Base-by-base conservation (phyloP, 2,797 vertebrate genomes). In the Trematomus bernacchii region DNA sequence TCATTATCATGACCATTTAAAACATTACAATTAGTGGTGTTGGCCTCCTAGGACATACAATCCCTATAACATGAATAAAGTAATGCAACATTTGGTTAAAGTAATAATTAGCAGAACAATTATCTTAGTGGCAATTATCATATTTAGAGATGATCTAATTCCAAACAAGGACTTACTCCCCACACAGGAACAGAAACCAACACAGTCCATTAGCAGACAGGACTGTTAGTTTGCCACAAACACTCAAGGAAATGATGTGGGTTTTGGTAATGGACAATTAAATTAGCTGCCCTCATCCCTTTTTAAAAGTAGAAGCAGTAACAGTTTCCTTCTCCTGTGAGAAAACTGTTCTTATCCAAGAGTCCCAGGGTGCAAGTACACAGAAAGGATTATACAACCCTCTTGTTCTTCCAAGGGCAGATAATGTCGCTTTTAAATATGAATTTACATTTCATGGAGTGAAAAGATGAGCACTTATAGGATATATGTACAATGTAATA, bases 221-320 rank as follows among this genome's bases (percentile, higher is more conserved):
- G 47, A 52, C 6, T 46, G 64, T 27, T 52, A 40, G 62, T 33
- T 52, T 51, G 27, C 4, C 52, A 50, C 63, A 42, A 48, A 27
- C 54, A 51, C 19, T 52, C 13, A 10, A n/a, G 10, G 68, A 81
- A 58, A 73, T n/a, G 15, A 13, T 46, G 12, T 2, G 30, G 46
- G 27, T 59, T 76, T 73, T 73, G 27, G 55, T 82, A 75, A 84
- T 48, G 64, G 37, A 52, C 14, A 53, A 52, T 69, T 14, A 50
- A 46, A 76, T 73, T 42, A 73, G 27, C 70, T 51, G 63, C 61
- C 48, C 30, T 65, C 50, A 21, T 69, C n/a, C 27, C 46, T 3
- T 50, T 68, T 77, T 51, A 68, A 65, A 71, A 77, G 64, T 18
- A 77, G 72, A 68, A 65, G 69, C 63, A 68, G 58, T 30, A 62